Conservation (phyloP, 2,888 invertebrate genomes). For the Aporophyla lueneburgensis region DNA sequence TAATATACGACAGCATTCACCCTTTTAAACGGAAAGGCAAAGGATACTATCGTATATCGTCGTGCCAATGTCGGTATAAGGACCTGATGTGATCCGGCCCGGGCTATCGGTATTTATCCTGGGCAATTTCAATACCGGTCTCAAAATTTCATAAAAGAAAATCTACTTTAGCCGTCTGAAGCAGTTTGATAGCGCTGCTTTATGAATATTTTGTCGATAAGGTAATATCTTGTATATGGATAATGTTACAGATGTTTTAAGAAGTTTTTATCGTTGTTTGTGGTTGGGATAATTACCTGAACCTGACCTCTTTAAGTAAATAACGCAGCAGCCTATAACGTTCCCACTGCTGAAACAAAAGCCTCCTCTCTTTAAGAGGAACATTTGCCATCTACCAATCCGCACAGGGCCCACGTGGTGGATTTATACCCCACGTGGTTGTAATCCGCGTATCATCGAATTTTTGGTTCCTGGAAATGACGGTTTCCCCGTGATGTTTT, state of each 20-base stretch:
- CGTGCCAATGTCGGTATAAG: conserved; percentile 48
- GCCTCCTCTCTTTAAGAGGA: too few species aligned
- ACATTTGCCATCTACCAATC: too few species aligned
- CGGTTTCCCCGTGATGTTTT: too few species aligned
- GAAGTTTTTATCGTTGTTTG: neutral
- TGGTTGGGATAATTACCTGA: neutral
- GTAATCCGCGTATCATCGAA: too few species aligned
- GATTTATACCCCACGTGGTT: too few species aligned
- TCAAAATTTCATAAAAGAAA: conserved; percentile 56
- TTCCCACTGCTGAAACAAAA: too few species aligned
- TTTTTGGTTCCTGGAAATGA: too few species aligned
- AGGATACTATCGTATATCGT: conserved; percentile 53
- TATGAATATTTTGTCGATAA: conserved; percentile 40
- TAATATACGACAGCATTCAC: conserved; percentile 31
- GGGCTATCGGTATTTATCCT: conserved; percentile 52
- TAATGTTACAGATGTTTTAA: neutral
- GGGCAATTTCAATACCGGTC: conserved; percentile 57
- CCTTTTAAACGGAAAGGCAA: conserved; percentile 37
- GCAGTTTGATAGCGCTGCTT: conserved; percentile 18
- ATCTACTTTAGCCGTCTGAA: conserved; percentile 36
- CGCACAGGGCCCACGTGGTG: too few species aligned
- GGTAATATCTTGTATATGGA: conserved; percentile 16
- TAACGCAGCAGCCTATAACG: too few species aligned
- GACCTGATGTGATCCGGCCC: conserved; percentile 48
- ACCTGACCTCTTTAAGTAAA: too few species aligned